Base-by-base conservation (phyloP, 2,888 invertebrate species). In the Suillia variegata region DNA sequence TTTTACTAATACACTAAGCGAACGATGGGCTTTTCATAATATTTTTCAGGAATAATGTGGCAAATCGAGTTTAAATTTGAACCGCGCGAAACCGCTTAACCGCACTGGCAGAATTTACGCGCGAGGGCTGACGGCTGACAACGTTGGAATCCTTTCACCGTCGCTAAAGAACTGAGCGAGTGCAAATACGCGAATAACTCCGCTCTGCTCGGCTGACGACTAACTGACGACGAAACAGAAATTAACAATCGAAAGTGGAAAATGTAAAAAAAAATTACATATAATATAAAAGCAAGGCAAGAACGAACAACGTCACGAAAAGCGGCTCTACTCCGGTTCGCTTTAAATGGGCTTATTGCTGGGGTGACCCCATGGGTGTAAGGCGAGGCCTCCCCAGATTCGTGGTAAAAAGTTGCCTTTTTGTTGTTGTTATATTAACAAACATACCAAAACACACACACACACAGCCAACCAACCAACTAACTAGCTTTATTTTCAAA, bases 121-220 rank as follows among this genome's bases (percentile, higher is more conserved):
- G n/a, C n/a, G n/a, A n/a, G n/a, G n/a, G n/a, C n/a, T n/a, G n/a
- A n/a, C n/a, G n/a, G n/a, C n/a, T n/a, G n/a, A n/a, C n/a, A 66
- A 73, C 78, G 78, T 79, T 75, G 68, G 75, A 78, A 74, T 79
- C 79, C 79, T 79, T 79, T 78, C 78, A 75, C 75, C 73, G 76
- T 71, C 73, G 71, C 68, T 71, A 70, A 73, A 74, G 75, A 75
- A 79, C 79, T 80, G 69, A 80, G 71, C 71, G 68, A 71, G 68
- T 71, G 69, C 69, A 66, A 73, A 67, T 74, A 70, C 70, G 74
- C 74, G 71, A 76, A 74, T 75, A 73, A 70, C 75, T 73, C 70
- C 65, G 69, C 64, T 59, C 61, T 70, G 64, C 62, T 66, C 67
- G 63, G 48, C 48, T 13, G 20, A n/a, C 67, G 69, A 64, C 71